phyloP scores from a whole-genome alignment of 2,113 vertebrate species.

The Python bivittatus region DNA sequence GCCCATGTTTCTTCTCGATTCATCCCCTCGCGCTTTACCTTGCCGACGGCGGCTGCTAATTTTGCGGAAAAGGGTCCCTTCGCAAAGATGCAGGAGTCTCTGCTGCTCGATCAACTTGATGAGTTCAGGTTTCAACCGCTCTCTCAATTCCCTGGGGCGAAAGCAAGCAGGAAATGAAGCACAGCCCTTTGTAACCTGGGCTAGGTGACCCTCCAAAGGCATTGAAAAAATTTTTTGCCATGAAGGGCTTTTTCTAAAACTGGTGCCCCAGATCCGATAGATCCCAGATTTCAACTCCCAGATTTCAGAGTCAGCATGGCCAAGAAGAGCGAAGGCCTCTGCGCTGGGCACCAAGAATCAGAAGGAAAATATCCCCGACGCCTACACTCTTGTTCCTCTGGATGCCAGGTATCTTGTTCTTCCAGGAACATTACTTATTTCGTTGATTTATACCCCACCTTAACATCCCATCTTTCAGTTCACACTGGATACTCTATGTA shows the following conservation, averaged over 20 bases:
- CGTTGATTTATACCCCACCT: background rate
- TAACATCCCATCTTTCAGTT: background rate
- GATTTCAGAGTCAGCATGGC: background rate
- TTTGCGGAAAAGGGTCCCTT: conserved; percentile 93
- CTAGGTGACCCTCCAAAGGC: background rate
- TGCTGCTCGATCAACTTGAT: conserved; percentile 91
- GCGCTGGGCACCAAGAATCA: background rate
- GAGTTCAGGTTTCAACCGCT: conserved; percentile 92
- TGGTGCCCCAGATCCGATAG: background rate
- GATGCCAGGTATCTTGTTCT: background rate
- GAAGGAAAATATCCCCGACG: background rate
- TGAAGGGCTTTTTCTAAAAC: background rate
- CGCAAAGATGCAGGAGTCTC: conserved; percentile 89
- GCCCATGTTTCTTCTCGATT: too few relatives aligned
- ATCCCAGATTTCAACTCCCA: background rate
- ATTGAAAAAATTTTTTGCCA: background rate
- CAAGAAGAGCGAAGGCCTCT: background rate
- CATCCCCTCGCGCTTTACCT: conserved; percentile 70
- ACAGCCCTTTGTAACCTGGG: background rate
- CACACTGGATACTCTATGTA: background rate
- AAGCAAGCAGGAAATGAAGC: background rate
- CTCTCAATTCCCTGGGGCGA: conserved; percentile 83
- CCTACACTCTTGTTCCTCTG: background rate
- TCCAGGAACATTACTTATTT: background rate
- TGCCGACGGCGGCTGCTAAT: conserved; percentile 94